Base-by-base conservation (phyloP, 2,888 invertebrate genomes). In the Acleris emargana region DNA sequence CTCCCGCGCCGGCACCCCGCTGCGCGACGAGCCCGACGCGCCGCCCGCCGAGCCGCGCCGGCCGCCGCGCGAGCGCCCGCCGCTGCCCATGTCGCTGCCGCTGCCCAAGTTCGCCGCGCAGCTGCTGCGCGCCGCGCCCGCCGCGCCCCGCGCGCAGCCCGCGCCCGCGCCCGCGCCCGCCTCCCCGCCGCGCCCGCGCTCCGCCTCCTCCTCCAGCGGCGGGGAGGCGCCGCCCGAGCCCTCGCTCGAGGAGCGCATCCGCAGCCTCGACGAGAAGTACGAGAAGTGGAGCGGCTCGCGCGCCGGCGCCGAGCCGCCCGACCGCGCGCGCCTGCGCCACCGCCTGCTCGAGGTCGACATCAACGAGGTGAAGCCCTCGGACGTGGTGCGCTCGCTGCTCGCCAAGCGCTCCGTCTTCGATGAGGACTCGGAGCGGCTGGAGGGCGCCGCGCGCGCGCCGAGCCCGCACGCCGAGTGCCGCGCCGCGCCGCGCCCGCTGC, bases 391-490 rank as follows among this genome's bases (percentile, higher is more conserved):
- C 79, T 97, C 97, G 25, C 94, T 99, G 76, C 93, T 99, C 77
- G 97, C 98, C 5, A 97, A 97, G 85, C 95, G 97, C 70, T 98
- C 98, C 59, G 97, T 99, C 61, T 99, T 99, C 87, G 99, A 99
- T 83, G 99, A 99, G 85, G 99, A 99, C 84, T 95, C 97, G 49
- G 98, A 98, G 87, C 94, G 99, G 43, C 93, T 99, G 67, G 98
- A 98, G 85, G 97, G 97, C 77, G 96, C 97, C 94, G 95, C 81
- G 95, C 98, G 86, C 95, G 97, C 89, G 95, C 97, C 90, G 95
- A 98, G 90, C 61, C 90, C 91, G 87, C 58, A 83, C 87, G 13
- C 86, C 83, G 20, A 47, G 57, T 25, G 7, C 76, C 95, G 93
- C 68, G 93, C 85, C 71, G 94, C 87, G 73, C 17, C 71, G 62